These are phyloP conservation scores for Mongoloraphidia duomilia DNA, from an alignment of 2,888 invertebrate species.

Conservation along the genomic window DNA sequence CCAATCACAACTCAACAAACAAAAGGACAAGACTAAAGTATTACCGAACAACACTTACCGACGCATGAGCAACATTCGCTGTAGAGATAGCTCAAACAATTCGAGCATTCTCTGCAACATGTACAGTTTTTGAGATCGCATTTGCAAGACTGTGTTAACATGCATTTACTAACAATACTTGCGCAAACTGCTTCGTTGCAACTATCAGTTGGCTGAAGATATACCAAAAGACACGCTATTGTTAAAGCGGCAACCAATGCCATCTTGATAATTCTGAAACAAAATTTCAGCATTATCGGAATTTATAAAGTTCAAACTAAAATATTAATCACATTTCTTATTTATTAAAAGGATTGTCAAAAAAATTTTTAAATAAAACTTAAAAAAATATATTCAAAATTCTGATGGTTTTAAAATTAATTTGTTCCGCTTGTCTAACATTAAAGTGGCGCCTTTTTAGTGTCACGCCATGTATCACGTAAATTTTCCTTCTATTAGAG, in stretches of 20 bases:
- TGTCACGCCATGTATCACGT: too few relatives aligned
- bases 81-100: slow-evolving; percentile 77
- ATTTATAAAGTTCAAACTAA: too few relatives aligned
- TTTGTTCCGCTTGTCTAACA: too few relatives aligned
- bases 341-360: too few relatives aligned
- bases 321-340: too few relatives aligned
- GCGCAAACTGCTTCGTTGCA: slow-evolving; percentile 94
- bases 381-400: too few relatives aligned
- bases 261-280: background rate
- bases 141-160: slow-evolving; percentile 90
- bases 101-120: slow-evolving; percentile 89
- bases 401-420: too few relatives aligned
- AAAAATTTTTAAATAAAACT: too few relatives aligned
- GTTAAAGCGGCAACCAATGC: slow-evolving; percentile 8
- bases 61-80: slow-evolving; percentile 95
- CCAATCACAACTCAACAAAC: too few relatives aligned
- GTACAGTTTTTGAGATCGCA: slow-evolving; percentile 85
- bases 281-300: too few relatives aligned
- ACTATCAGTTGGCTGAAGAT: slow-evolving; percentile 19
- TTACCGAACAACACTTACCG: slow-evolving; percentile 47
- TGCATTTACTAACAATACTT: slow-evolving; percentile 90
- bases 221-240: slow-evolving; percentile 10
- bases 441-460: too few relatives aligned
- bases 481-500: too few relatives aligned
- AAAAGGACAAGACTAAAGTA: background rate